Evolutionary conservation across 2,113 vertebrate genomes (phyloP).

Genomic region (Crotophaga sulcirostris): DNA sequence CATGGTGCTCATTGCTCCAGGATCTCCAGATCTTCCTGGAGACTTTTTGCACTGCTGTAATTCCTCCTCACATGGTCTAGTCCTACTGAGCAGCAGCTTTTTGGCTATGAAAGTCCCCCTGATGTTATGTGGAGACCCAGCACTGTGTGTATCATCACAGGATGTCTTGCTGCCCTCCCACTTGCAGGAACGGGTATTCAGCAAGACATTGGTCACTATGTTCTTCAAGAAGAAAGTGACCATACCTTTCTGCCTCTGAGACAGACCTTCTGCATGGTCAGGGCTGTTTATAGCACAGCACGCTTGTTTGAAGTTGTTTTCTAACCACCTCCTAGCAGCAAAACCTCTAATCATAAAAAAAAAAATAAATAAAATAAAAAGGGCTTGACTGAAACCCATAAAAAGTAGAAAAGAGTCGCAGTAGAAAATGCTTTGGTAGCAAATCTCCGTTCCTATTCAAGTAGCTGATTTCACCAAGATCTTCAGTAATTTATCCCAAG

Average conservation of each 20-base stretch:
- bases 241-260: not conserved
- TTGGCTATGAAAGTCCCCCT: not conserved
- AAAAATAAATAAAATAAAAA: not conserved
- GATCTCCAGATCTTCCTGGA: rapidly evolving
- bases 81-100: not conserved
- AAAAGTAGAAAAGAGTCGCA: not conserved
- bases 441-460: not conserved
- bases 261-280: not conserved
- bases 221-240: not conserved
- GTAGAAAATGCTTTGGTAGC: rapidly evolving
- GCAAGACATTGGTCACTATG: not conserved
- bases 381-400: not conserved
- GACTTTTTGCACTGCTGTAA: not conserved
- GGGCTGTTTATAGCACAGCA: not conserved
- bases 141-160: rapidly evolving
- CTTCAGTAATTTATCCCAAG: not conserved
- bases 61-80: not conserved
- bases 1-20: not conserved
- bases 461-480: not conserved
- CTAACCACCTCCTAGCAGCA: not conserved
- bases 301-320: rapidly evolving
- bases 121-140: not conserved
- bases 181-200: not conserved
- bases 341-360: not conserved
- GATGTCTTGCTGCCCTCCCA: not conserved